Percentiles rank a stretch among this genome's conserved stretches.
These are phyloP conservation scores for Phylloscopus collybita DNA, from an alignment of 2,797 vertebrate genomes.

Conservation along the genomic window DNA sequence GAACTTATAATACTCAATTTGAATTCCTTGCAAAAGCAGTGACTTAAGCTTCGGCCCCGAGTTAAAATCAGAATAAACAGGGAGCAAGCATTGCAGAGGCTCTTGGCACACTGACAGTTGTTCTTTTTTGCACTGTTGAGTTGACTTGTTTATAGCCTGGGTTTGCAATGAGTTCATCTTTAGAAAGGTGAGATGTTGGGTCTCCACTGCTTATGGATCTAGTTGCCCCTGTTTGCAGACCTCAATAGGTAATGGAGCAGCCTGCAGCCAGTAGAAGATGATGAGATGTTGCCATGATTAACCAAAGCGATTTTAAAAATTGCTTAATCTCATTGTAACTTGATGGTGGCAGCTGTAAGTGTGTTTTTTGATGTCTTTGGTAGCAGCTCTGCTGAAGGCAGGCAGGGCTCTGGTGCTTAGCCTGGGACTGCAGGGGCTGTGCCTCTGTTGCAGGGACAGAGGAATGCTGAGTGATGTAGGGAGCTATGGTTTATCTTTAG, in stretches of 20 bases:
- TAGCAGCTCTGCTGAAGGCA: not conserved
- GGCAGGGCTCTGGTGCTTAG: not conserved
- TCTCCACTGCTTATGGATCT: not conserved
- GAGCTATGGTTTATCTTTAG: not conserved
- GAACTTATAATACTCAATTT: not conserved
- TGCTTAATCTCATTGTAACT: not conserved
- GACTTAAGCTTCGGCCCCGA: not conserved
- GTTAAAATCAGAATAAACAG: not conserved
- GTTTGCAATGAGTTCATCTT: fast-evolving
- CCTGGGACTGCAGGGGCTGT: not conserved
- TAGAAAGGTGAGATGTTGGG: not conserved
- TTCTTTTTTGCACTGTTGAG: not conserved
- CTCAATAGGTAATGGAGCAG: not conserved
- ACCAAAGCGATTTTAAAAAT: not conserved
- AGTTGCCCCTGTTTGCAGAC: not conserved
- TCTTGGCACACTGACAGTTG: not conserved
- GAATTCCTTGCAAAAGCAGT: not conserved
- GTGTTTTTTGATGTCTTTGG: not conserved
- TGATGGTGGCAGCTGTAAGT: not conserved
- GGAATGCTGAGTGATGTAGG: not conserved
- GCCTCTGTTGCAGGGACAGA: not conserved
- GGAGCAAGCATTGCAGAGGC: not conserved
- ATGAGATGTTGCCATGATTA: not conserved
- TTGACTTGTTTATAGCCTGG: not conserved
- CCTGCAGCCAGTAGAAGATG: not conserved